phyloP scores from a whole-genome alignment of 2,113 vertebrate genomes.

The Sitta europaea region DNA sequence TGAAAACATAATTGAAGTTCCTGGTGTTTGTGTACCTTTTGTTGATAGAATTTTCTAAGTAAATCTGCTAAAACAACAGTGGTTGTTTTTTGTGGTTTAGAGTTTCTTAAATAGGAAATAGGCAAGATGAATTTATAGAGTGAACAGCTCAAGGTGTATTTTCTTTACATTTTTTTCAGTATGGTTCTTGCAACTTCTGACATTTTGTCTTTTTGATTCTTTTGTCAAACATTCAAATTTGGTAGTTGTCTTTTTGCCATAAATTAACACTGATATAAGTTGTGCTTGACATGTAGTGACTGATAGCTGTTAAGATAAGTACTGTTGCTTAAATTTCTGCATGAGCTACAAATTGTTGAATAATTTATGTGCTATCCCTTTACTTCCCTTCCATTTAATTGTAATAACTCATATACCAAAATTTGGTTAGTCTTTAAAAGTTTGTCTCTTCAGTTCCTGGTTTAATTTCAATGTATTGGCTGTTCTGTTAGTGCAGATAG shows the following conservation, averaged over 20 bases:
- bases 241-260: not conserved
- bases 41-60: not conserved
- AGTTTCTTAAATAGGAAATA: not conserved
- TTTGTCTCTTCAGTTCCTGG: not conserved
- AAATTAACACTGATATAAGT: not conserved
- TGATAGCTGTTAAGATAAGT: not conserved
- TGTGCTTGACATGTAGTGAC: not conserved
- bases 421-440: not conserved
- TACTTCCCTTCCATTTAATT: not conserved
- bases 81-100: not conserved
- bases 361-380: not conserved
- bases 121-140: not conserved
- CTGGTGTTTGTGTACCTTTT: not conserved
- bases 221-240: not conserved
- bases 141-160: not conserved
- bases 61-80: not conserved
- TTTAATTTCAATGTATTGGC: not conserved
- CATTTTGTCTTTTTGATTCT: not conserved
- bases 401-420: fast-evolving
- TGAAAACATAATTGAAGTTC: not conserved
- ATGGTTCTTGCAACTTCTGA: not conserved
- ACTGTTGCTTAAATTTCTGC: not conserved
- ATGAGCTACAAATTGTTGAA: not conserved
- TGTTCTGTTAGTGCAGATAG: not conserved
- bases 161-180: not conserved